Evolutionary conservation across 1,140 invertebrate genomes (phyloP).

Genomic region (Neodiprion virginianus): DNA sequence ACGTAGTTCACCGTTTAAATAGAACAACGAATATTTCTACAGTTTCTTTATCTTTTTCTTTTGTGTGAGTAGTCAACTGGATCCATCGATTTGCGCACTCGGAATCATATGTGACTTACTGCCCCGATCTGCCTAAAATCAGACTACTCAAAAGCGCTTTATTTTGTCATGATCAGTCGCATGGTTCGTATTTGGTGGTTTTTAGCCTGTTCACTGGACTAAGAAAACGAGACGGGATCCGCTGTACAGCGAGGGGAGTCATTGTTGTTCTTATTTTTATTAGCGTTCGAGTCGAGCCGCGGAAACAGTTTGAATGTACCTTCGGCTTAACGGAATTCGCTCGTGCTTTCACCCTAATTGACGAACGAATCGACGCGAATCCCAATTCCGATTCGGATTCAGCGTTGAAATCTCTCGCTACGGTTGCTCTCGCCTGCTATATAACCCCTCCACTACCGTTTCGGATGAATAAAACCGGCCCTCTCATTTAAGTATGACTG

Average conservation of each 20-base stretch:
- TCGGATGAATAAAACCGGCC: conserved; percentile 4
- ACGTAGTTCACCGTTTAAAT: too few relatives aligned
- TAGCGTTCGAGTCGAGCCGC: background rate
- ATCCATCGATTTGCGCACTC: too few relatives aligned
- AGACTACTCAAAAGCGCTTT: background rate
- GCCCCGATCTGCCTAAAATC: background rate
- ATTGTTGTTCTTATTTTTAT: conserved; percentile 6
- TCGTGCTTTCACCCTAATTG: conserved; percentile 4
- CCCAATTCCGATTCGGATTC: background rate
- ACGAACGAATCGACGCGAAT: conserved; percentile 2
- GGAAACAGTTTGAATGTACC: background rate
- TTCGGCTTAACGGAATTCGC: background rate
- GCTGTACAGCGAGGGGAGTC: background rate
- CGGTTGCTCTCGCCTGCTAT: conserved; percentile 2
- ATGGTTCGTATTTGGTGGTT: background rate
- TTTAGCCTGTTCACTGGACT: background rate
- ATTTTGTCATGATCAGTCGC: background rate
- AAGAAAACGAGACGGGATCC: background rate
- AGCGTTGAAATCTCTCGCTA: background rate
- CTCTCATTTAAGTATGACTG: conserved; percentile 3
- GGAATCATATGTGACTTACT: background rate
- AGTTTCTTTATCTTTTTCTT: too few relatives aligned
- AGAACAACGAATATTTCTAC: too few relatives aligned
- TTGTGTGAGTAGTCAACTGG: too few relatives aligned
- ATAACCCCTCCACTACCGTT: background rate